phyloP scores from a whole-genome alignment of 2,888 invertebrate genomes.

The Minunthozetes semirufus region DNA sequence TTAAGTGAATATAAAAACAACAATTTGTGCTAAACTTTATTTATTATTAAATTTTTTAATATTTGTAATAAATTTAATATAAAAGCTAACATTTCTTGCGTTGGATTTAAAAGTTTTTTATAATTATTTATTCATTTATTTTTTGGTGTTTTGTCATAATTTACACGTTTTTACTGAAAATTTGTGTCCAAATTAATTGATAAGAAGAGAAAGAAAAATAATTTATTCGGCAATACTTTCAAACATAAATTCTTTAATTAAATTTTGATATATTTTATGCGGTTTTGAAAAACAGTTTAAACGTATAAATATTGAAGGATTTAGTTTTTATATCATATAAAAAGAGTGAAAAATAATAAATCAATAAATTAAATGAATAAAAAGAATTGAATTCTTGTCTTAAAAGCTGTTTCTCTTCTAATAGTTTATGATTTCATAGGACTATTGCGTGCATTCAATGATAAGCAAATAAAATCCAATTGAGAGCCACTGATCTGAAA shows the following conservation, averaged over 20 bases:
- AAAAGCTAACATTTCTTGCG: background rate
- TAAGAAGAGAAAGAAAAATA: background rate
- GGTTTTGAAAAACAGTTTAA: background rate
- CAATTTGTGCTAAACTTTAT: background rate
- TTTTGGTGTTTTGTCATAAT: background rate
- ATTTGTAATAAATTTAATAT: background rate
- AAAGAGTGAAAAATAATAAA: too few species aligned
- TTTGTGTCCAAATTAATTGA: background rate
- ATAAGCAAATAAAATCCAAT: conserved; percentile 15
- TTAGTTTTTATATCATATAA: too few species aligned
- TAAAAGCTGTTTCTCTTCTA: too few species aligned
- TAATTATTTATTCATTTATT: conserved; percentile 5
- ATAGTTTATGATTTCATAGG: background rate
- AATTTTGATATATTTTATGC: background rate
- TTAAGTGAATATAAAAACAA: background rate
- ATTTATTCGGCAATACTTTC: background rate
- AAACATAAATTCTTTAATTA: background rate
- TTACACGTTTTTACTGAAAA: background rate
- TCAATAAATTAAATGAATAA: too few species aligned
- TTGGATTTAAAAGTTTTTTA: background rate
- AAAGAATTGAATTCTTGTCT: too few species aligned
- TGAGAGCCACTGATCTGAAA: conserved; percentile 2
- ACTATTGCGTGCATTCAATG: background rate
- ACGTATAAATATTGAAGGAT: background rate
- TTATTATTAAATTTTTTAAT: background rate